Conservation (phyloP, 2,888 invertebrate genomes). For the Cephonodes hylas region DNA sequence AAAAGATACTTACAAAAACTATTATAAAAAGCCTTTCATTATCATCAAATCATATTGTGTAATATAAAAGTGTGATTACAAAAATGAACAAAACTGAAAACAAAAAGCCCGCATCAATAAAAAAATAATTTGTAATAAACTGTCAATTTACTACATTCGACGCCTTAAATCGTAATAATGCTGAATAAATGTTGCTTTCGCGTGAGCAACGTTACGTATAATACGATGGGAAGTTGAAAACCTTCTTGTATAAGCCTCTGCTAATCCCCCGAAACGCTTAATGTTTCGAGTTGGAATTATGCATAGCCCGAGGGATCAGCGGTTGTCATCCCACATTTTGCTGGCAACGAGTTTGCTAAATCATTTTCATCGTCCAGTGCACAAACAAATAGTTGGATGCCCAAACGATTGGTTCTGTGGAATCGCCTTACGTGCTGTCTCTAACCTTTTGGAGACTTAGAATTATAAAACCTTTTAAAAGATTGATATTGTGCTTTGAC, state of each 20-base stretch:
- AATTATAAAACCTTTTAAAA: neutral
- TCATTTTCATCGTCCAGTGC: constrained; percentile 59
- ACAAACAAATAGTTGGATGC: constrained; percentile 42
- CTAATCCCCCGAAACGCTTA: constrained; percentile 69
- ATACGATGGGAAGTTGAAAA: constrained; percentile 53
- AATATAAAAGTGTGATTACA: neutral
- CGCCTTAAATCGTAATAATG: constrained; percentile 8
- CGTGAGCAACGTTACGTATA: constrained; percentile 20
- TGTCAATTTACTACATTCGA: neutral
- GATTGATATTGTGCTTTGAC: neutral
- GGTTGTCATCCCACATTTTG: constrained; percentile 66
- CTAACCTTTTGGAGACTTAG: constrained; percentile 18
- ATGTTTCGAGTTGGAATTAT: constrained; percentile 73
- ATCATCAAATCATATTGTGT: no score
- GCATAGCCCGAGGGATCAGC: constrained; percentile 72
- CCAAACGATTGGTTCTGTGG: constrained; percentile 24
- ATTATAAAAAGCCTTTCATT: no score
- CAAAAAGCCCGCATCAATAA: neutral
- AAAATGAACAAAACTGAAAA: neutral
- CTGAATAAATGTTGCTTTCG: constrained; percentile 24
- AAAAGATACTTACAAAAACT: no score
- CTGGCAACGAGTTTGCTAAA: constrained; percentile 55
- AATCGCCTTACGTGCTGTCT: constrained; percentile 24
- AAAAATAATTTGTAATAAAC: neutral
- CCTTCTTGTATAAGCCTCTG: constrained; percentile 64